Evolutionary conservation across 2,888 invertebrate genomes (phyloP).

Genomic region (Aphrophora alni): DNA sequence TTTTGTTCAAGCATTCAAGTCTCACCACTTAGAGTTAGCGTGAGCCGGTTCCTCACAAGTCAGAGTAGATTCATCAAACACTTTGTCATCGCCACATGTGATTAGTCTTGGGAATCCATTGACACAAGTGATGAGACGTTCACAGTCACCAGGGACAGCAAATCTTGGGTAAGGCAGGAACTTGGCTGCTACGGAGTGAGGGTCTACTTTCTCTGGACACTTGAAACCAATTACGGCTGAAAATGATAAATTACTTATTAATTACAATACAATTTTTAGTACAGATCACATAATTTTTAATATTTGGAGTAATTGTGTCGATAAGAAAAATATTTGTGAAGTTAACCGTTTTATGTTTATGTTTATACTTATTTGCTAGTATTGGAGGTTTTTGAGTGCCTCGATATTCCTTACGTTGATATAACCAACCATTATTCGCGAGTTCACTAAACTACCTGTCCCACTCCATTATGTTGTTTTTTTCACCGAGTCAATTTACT

Average conservation of each 20-base stretch:
- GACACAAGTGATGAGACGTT: constrained; percentile 88
- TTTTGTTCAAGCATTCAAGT: too few relatives aligned
- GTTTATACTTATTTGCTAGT: too few relatives aligned
- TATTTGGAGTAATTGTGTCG: not conserved
- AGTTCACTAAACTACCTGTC: too few relatives aligned
- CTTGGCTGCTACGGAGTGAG: constrained; percentile 80
- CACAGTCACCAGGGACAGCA: constrained; percentile 86
- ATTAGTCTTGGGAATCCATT: constrained; percentile 88
- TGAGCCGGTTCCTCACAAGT: constrained; percentile 82
- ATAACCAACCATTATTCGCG: too few relatives aligned
- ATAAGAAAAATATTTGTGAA: not conserved
- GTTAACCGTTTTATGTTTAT: not conserved
- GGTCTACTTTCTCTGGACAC: constrained; percentile 85
- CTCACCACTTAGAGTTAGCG: constrained; percentile 57
- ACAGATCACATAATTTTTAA: not conserved
- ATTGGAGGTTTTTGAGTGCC: too few relatives aligned
- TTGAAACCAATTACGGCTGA: constrained; percentile 90
- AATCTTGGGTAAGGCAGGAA: constrained; percentile 95
- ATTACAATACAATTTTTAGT: not conserved
- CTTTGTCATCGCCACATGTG: constrained; percentile 85
- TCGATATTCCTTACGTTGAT: too few relatives aligned
- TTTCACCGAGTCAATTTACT: too few relatives aligned
- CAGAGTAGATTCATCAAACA: constrained; percentile 81
- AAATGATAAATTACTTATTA: constrained; percentile 47
- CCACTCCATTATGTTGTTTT: too few relatives aligned